Evolutionary conservation across 2,113 vertebrate genomes (phyloP).

Genomic region (Opisthocomus hoazin): DNA sequence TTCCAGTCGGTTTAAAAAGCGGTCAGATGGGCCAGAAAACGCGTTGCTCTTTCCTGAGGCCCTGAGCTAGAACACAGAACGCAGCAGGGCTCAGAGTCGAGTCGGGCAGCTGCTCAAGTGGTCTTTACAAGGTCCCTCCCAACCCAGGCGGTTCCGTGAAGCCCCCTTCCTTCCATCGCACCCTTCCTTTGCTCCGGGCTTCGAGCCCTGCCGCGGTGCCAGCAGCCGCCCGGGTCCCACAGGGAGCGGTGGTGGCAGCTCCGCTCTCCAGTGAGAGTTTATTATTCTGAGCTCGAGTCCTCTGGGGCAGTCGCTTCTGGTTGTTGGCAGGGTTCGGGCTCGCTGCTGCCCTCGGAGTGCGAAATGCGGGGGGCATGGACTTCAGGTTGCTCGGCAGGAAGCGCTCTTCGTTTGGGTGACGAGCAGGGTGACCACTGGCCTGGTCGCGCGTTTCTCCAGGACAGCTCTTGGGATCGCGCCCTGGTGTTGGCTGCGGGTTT

Average conservation of each 20-base stretch:
- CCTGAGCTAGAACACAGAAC: accelerated
- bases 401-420: neutral
- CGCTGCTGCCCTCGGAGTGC: neutral
- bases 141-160: no score
- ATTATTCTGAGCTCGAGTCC: neutral
- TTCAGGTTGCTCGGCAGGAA: neutral
- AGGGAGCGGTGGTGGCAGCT: neutral
- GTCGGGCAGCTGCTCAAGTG: neutral
- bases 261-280: neutral
- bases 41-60: accelerated
- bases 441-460: neutral
- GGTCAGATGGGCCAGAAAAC: no score
- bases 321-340: neutral
- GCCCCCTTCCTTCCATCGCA: neutral
- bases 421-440: no score
- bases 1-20: neutral
- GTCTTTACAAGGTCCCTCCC: neutral
- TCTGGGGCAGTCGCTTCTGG: neutral
- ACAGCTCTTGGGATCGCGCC: accelerated
- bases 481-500: neutral
- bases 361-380: neutral
- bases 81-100: neutral
- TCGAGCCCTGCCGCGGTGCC: neutral
- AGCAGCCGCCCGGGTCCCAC: neutral
- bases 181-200: no score